Base-by-base conservation (phyloP, 2,113 vertebrate species). In the Ailurus styani region DNA sequence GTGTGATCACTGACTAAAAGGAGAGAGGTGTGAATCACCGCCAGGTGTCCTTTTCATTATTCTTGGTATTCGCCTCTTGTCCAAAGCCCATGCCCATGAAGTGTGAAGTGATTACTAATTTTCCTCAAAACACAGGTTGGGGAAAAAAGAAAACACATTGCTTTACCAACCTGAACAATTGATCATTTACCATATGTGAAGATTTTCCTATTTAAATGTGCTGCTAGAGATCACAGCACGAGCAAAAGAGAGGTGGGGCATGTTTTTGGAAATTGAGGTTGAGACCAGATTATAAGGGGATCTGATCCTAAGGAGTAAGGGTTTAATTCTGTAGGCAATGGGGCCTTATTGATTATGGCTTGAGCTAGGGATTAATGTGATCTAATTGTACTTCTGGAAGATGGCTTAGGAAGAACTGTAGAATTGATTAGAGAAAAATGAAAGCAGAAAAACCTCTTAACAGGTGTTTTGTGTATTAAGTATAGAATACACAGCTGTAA, bases 311-410 rank as follows among this genome's bases (percentile, higher is more conserved):
- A 95, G 25, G 9, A 86, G 47, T 84, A 78, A 91, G 45, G 2
- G 18, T 77, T 97, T 93, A 78, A 89, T 95, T 93, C 37, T 68
- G 4, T 57, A 83, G 52, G 73, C 50, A 96, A 83, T 47, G 55
- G 29, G 29, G 34, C 29, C n/a, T 40, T 52, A 96, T 73, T 97
- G 93, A 89, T 96, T 93, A 57, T 87, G 85, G 93, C 70, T 83
- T 93, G 83, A 93, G 52, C 68, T 73, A 78, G 12, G 54, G 75
- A 95, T 97, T 93, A 97, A 86, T 92, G 78, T 93, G 57, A 92
- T 82, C 57, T 89, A 96, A 93, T 82, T 96, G 45, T 47, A 66
- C 45, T 92, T 95, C 25, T 90, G 54, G 60, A 94, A 93, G 5
- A 77, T 70, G 34, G 52, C 78, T 78, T 93, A 95, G 29, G 60